A percentile compares a stretch with the other conserved stretches of the same genome.
phyloP scores from a whole-genome alignment of 2,113 vertebrate species.

The Hystrix brachyura region DNA sequence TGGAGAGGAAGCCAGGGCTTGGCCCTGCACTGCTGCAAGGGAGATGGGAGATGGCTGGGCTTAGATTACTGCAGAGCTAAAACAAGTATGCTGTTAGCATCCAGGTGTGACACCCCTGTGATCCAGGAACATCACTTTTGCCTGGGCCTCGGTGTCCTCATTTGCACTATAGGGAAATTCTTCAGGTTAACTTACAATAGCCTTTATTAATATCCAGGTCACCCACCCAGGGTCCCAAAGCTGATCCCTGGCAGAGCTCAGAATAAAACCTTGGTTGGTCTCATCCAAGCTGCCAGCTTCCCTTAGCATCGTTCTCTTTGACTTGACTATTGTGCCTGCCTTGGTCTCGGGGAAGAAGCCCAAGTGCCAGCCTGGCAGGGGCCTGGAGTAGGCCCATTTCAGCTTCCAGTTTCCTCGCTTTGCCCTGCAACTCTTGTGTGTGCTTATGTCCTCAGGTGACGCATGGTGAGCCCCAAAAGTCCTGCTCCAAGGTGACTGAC shows the following conservation, averaged over 20 bases:
- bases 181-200: not conserved
- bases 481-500: conserved; percentile 94
- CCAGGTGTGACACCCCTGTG: not conserved
- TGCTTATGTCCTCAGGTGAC: conserved; percentile 87
- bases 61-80: not conserved
- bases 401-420: not conserved
- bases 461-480: conserved; percentile 95
- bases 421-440: conserved; percentile 1
- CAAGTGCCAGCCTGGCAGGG: not conserved
- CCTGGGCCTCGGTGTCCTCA: not conserved
- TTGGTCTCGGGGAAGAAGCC: not conserved
- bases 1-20: not conserved
- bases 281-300: not conserved
- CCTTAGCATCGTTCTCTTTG: rapidly evolving
- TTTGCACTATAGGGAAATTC: not conserved
- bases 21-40: rapidly evolving
- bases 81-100: not conserved
- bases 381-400: rapidly evolving
- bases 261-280: not conserved
- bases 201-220: not conserved
- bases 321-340: not conserved
- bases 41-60: too few species aligned
- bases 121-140: not conserved
- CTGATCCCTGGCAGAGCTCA: not conserved
- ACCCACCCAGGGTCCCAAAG: not conserved